These are phyloP conservation scores for Drosophila pseudoobscura DNA, from an alignment of 1,140 invertebrate species.

Conservation along the genomic window DNA sequence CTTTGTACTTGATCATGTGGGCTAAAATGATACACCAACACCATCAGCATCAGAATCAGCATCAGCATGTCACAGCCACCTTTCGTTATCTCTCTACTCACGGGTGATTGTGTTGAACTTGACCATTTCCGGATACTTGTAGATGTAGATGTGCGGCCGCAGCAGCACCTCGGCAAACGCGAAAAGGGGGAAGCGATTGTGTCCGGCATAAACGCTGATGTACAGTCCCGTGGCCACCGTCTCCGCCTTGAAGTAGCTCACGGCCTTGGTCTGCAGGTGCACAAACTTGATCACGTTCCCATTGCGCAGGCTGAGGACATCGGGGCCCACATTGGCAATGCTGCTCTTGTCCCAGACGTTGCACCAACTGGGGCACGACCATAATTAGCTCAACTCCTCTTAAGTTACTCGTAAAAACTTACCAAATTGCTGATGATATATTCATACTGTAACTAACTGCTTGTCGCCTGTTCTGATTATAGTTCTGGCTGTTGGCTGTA, in stretches of 20 bases:
- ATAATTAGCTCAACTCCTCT: no score
- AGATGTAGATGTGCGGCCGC: slow-evolving; percentile 52
- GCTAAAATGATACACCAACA: slow-evolving; percentile 2
- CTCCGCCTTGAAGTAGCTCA: slow-evolving; percentile 62
- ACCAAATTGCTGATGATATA: slow-evolving; percentile 60
- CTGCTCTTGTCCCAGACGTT: slow-evolving; percentile 43
- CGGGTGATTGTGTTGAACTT: slow-evolving; percentile 48
- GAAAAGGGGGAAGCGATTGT: slow-evolving; percentile 70
- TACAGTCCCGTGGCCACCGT: slow-evolving; percentile 49
- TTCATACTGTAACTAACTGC: slow-evolving; percentile 49
- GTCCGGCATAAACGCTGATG: slow-evolving; percentile 51
- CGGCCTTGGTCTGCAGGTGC: slow-evolving; percentile 45
- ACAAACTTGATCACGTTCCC: slow-evolving; percentile 59
- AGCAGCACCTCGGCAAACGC: slow-evolving; percentile 60
- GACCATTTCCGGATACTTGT: slow-evolving; percentile 67
- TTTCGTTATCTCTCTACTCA: slow-evolving; percentile 25
- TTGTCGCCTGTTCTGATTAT: neutral
- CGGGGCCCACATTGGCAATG: slow-evolving; percentile 62
- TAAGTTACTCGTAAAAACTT: neutral
- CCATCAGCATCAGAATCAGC: neutral
- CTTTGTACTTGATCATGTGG: slow-evolving; percentile 18
- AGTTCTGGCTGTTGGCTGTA: no score
- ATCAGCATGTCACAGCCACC: no score
- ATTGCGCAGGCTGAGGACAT: slow-evolving; percentile 57
- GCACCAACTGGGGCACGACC: slow-evolving; percentile 40